Base-by-base conservation (phyloP, 1,140 invertebrate genomes). In the Drosophila auraria region DNA sequence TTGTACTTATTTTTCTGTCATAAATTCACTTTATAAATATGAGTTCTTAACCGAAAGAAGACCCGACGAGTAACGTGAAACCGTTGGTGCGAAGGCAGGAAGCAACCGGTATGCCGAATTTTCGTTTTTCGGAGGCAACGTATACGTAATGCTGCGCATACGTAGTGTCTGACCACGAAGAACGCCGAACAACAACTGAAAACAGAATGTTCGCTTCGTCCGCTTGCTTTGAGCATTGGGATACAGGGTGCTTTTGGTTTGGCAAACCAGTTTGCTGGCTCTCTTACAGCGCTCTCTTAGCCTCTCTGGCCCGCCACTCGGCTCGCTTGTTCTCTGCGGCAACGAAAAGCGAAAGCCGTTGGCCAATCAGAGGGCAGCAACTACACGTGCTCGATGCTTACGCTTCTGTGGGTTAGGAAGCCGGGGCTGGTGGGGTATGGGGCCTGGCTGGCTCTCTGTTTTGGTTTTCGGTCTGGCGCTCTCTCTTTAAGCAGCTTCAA, bases 161-260 rank as follows among this genome's bases (percentile, higher is more conserved):
- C 76, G 82, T 77, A 49, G 53, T 70, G 63, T 58, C 77, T 89
- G 76, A 68, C 76, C 82, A 68, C 75, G 53, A 78, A 65, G 78
- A 87, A 89, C 89, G 81, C 79, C 87, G 90, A 91, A 90, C 75
- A 89, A 86, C 79, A 90, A 91, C 87, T 91, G 89, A 68, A 61
- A 17, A 60, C 44, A 23, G 36, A 40, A 20, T 30, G 27, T 40
- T 56, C 20, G 3, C 14, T 23, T 57, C 14, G 17, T 33, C 36
- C 50, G 58, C 25, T 14, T 3, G n/a, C 27, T 40, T 45, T 12
- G 58, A 36, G 38, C 30, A 50, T 40, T 38, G 36, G 49, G 17
- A 53, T 76, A 82, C 80, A 80, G 78, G 77, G 74, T 91, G 81
- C 51, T 23, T 27, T 3, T 33, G 30, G 23, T 8, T 36, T 5